These are phyloP conservation scores for Ditylenchus weischeri DNA, from an alignment of 2,888 invertebrate species.

Conservation along the genomic window DNA sequence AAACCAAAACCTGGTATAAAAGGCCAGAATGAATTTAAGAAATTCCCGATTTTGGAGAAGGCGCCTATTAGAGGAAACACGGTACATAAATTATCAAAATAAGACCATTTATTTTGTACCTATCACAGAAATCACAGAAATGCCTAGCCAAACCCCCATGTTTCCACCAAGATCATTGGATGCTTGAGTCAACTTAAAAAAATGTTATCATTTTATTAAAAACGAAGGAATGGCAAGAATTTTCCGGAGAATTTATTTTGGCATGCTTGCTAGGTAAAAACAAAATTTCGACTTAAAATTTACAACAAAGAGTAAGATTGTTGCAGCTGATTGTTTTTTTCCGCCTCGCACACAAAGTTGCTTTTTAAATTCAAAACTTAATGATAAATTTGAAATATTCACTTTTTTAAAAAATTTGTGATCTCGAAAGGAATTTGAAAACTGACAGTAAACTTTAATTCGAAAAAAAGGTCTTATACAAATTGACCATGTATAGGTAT, in stretches of 20 bases:
- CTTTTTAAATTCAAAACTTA: not conserved
- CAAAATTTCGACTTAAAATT: too few relatives aligned
- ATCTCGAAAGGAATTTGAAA: not conserved
- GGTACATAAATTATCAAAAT: not conserved
- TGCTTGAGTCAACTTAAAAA: constrained; percentile 18
- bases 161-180: constrained; percentile 31
- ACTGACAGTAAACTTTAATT: too few relatives aligned
- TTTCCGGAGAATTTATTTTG: too few relatives aligned
- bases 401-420: not conserved
- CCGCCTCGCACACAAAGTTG: not conserved
- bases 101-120: not conserved
- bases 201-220: not conserved
- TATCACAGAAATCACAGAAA: constrained; percentile 15
- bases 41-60: too few relatives aligned
- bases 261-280: too few relatives aligned
- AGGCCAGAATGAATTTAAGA: too few relatives aligned
- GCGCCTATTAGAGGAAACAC: too few relatives aligned
- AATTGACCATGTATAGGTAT: too few relatives aligned
- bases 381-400: not conserved
- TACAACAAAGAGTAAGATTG: not conserved
- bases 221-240: too few relatives aligned
- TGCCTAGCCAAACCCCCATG: constrained; percentile 17
- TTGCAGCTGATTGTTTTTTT: not conserved
- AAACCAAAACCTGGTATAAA: too few relatives aligned
- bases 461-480: too few relatives aligned